Evolutionary conservation across 2,888 invertebrate genomes (phyloP).

Genomic region (Emmelina monodactyla): DNA sequence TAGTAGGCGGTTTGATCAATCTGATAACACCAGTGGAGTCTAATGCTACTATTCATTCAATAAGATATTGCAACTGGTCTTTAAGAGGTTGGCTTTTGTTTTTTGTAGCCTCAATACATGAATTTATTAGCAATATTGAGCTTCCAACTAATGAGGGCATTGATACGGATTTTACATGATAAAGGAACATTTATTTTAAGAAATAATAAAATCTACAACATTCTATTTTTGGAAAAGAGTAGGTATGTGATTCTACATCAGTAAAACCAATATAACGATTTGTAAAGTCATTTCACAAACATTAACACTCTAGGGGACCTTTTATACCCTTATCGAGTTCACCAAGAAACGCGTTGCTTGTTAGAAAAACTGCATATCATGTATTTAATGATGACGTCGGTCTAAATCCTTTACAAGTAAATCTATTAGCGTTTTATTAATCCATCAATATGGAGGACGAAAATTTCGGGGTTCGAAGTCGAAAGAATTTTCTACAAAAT

Average conservation of each 20-base stretch:
- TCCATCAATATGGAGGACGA: no score
- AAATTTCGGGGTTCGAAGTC: no score
- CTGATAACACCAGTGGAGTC: slow-evolving; percentile 15
- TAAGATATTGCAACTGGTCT: slow-evolving; percentile 38
- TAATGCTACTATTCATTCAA: slow-evolving; percentile 35
- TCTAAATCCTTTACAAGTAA: slow-evolving; percentile 40
- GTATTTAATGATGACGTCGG: slow-evolving; percentile 56
- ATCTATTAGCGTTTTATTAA: slow-evolving; percentile 57
- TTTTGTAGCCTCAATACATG: no score
- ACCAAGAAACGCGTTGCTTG: slow-evolving; percentile 27
- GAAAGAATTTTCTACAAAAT: no score
- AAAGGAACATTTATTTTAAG: no score
- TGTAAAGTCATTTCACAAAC: slow-evolving; percentile 38
- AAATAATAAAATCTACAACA: no score
- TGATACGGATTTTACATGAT: no score
- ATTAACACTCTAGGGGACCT: slow-evolving; percentile 22
- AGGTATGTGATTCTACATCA: no score
- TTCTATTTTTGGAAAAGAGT: slow-evolving; percentile 18
- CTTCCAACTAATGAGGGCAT: no score
- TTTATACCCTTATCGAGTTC: slow-evolving; percentile 7
- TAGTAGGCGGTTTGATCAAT: slow-evolving; percentile 51
- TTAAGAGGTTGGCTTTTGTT: slow-evolving; percentile 27
- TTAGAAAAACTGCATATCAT: slow-evolving; percentile 61
- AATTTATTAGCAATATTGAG: no score
- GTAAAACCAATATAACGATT: no score